These are phyloP conservation scores for Rotaria macrura DNA, from an alignment of 2,888 invertebrate species.

Conservation along the genomic window DNA sequence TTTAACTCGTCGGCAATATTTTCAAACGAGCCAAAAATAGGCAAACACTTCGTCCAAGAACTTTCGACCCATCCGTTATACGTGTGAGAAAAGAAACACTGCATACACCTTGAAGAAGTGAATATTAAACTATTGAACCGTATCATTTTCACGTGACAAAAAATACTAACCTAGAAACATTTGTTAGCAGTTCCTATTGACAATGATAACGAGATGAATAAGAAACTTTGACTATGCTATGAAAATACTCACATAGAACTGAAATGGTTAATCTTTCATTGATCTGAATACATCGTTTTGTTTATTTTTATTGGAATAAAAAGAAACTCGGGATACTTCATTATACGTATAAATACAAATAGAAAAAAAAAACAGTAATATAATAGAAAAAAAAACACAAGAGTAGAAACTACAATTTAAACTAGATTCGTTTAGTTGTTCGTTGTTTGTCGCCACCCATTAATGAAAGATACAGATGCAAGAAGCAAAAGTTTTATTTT, in stretches of 20 bases:
- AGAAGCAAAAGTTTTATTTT: not conserved
- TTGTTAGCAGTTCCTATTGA: too few relatives aligned
- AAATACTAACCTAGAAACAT: too few relatives aligned
- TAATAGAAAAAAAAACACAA: not conserved
- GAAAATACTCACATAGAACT: not conserved
- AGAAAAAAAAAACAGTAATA: not conserved
- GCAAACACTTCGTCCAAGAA: too few relatives aligned
- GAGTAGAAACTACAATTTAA: not conserved
- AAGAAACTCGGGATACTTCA: not conserved
- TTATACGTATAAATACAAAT: not conserved
- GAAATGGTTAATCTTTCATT: not conserved
- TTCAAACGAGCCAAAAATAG: too few relatives aligned
- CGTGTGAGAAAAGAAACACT: not conserved
- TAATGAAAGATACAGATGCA: not conserved
- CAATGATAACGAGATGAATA: too few relatives aligned
- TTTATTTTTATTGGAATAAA: not conserved
- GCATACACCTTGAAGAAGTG: too few relatives aligned
- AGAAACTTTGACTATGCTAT: too few relatives aligned
- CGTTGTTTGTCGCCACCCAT: not conserved
- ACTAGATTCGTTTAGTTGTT: not conserved
- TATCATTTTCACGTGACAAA: too few relatives aligned
- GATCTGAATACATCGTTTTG: not conserved
- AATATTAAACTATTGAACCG: too few relatives aligned
- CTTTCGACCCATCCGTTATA: too few relatives aligned
- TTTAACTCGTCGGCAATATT: too few relatives aligned